Percentiles rank a stretch among this genome's conserved stretches.
Conservation (phyloP, 1,140 invertebrate species). For the Ylistrum balloti region DNA sequence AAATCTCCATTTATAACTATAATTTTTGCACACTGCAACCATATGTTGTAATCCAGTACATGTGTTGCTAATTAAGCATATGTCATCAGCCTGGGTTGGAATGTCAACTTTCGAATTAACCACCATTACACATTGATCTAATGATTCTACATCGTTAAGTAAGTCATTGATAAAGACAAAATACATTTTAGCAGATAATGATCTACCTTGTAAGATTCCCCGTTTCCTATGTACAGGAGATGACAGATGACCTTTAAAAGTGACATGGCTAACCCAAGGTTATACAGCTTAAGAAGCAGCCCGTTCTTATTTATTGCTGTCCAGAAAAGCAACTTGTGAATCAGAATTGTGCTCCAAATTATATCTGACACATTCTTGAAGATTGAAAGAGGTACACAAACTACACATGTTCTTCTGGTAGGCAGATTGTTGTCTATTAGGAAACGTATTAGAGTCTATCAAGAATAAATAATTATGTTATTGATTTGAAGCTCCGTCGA, state of each 20-base stretch:
- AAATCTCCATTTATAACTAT: neutral
- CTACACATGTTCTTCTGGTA: neutral
- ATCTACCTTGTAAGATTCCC: neutral
- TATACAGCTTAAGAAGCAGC: neutral
- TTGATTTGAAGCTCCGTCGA: too few relatives aligned
- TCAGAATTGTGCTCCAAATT: neutral
- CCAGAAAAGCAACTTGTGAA: neutral
- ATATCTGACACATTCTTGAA: neutral
- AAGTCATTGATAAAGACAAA: neutral
- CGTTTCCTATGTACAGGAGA: neutral
- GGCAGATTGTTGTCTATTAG: neutral
- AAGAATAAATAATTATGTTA: too few relatives aligned
- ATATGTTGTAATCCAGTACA: neutral
- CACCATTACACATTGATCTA: neutral
- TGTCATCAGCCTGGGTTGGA: conserved; percentile 43
- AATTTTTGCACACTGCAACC: neutral
- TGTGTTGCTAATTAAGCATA: neutral
- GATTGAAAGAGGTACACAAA: neutral
- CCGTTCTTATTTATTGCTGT: conserved; percentile 3
- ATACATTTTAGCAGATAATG: neutral
- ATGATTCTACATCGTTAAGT: neutral
- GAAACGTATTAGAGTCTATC: neutral
- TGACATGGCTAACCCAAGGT: neutral
- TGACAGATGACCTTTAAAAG: neutral
- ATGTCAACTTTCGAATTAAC: neutral